Conservation (phyloP, 2,888 invertebrate genomes). For the Pandemis heparana region DNA sequence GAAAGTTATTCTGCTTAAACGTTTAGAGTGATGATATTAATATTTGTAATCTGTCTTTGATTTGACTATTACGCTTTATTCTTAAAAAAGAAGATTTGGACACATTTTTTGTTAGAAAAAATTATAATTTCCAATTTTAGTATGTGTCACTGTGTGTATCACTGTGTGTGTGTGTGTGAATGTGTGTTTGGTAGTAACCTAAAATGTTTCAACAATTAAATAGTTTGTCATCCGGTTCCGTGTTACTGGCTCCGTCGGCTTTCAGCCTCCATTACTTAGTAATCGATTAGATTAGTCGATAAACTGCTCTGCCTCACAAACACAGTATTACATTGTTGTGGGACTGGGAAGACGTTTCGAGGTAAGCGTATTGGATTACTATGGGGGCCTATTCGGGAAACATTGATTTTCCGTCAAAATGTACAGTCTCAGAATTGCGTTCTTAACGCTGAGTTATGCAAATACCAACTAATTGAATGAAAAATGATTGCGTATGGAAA, state of each 20-base stretch:
- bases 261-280: slow-evolving; percentile 9
- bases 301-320: slow-evolving; percentile 7
- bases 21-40: not conserved
- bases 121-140: no score
- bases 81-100: no score
- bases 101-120: no score
- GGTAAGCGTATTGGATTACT: slow-evolving; percentile 23
- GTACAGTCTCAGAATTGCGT: not conserved
- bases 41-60: not conserved
- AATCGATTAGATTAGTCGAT: slow-evolving; percentile 32
- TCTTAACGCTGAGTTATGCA: not conserved
- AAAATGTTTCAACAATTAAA: not conserved
- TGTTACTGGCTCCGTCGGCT: not conserved
- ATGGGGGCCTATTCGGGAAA: slow-evolving; percentile 6
- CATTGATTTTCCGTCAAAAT: slow-evolving; percentile 6
- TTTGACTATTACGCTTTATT: not conserved
- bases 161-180: no score
- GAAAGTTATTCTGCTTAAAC: not conserved
- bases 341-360: slow-evolving; percentile 23
- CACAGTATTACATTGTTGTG: slow-evolving; percentile 29
- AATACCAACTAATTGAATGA: no score
- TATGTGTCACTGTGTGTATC: no score
- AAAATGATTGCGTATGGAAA: no score
- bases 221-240: not conserved
- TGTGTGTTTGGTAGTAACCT: no score